These are phyloP conservation scores for Rissa tridactyla DNA, from an alignment of 2,113 vertebrate species.

Conservation along the genomic window DNA sequence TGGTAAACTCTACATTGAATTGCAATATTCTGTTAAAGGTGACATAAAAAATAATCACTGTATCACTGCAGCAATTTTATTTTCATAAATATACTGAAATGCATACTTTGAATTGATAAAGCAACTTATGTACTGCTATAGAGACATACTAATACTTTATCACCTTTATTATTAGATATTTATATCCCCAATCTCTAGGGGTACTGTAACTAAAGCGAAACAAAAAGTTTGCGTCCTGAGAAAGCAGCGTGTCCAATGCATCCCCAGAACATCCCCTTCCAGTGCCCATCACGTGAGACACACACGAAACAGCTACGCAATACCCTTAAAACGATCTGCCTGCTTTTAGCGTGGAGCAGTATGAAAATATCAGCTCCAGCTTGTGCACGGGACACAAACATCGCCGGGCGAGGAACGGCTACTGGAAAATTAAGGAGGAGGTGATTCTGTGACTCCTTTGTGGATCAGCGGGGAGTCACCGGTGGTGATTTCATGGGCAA, in stretches of 20 bases:
- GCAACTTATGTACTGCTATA: not conserved
- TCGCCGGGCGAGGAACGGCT: fast-evolving
- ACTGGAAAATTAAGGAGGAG: not conserved
- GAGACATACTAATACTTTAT: not conserved
- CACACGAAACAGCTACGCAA: fast-evolving
- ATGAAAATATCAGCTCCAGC: fast-evolving
- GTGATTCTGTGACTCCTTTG: too few relatives aligned
- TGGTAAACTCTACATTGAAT: not conserved
- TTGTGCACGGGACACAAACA: fast-evolving
- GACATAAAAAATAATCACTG: not conserved
- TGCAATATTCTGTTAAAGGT: not conserved
- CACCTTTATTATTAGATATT: not conserved
- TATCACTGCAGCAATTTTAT: not conserved
- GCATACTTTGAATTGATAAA: not conserved
- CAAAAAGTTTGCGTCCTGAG: fast-evolving
- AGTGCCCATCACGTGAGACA: fast-evolving
- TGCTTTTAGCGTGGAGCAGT: not conserved
- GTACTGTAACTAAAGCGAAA: not conserved
- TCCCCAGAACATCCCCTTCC: not conserved
- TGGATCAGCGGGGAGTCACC: not conserved
- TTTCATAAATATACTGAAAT: not conserved
- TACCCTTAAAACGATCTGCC: fast-evolving
- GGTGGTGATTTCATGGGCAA: not conserved
- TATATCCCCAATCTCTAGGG: not conserved
- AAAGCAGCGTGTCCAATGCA: fast-evolving